Conservation (phyloP, 2,888 invertebrate species). For the Aporophyla nigra region DNA sequence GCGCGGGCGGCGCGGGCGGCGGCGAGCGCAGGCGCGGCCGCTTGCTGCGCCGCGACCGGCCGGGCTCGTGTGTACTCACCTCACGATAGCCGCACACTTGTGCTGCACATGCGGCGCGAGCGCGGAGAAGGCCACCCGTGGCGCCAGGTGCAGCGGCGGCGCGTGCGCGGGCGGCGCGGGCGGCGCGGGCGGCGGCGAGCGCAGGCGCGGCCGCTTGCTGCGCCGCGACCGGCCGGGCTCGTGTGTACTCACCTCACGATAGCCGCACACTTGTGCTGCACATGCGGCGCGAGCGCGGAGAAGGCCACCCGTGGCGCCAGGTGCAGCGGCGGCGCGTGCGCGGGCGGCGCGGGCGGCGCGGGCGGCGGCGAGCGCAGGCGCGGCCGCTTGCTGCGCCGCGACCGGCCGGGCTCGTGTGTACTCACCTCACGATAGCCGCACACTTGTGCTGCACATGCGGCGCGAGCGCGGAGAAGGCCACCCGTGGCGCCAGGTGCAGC, state of each 20-base stretch:
- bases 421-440: slow-evolving; percentile 87
- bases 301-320: slow-evolving; percentile 90
- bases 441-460: slow-evolving; percentile 77
- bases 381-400: too few relatives aligned
- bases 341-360: too few relatives aligned
- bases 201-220: slow-evolving; percentile 69
- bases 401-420: too few relatives aligned
- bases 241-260: too few relatives aligned
- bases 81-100: too few relatives aligned
- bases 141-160: slow-evolving; percentile 78
- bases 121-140: slow-evolving; percentile 91
- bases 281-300: slow-evolving; percentile 84
- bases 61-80: too few relatives aligned
- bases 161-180: too few relatives aligned
- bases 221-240: too few relatives aligned
- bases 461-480: slow-evolving; percentile 91
- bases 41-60: too few relatives aligned
- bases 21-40: slow-evolving; percentile 69
- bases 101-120: slow-evolving; percentile 68
- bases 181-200: too few relatives aligned
- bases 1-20: too few relatives aligned
- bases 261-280: too few relatives aligned
- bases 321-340: slow-evolving; percentile 67
- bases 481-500: slow-evolving; percentile 84
- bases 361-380: slow-evolving; percentile 69